Base-by-base conservation (phyloP, 1,140 invertebrate species). In the Trichoplusia ni region DNA sequence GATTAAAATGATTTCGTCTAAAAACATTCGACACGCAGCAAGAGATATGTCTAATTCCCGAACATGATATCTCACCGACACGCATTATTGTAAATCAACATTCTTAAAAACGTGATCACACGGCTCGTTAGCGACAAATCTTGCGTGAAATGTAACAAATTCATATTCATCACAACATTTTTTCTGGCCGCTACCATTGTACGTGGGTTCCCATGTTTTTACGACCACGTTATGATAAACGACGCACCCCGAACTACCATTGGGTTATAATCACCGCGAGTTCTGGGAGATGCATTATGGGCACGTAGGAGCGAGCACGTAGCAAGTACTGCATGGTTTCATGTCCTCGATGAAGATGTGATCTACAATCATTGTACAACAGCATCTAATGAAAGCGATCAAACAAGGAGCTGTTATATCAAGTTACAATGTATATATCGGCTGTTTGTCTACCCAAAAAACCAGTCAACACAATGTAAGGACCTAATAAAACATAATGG, bases 111-210 rank as follows among this genome's bases (percentile, higher is more conserved):
- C 9, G 8, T 14, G 11, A 33, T 40, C 38, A 21, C 19, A 62
- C 59, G 59, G 23, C 21, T 58, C 51, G 42, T 68, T 59, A 51
- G 46, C 16, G 47, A 59, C 40, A 35, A 64, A 47, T 54, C 25
- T 71, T 64, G 77, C 70, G 77, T 82, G 71, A 82, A 82, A 79
- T 73, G 60, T 77, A 73, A 79, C 77, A 78, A 74, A 75, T 76
- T 73, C 42, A 21, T 59, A 71, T 66, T 67, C 54, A 64, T 60
- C 35, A 47, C 46, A 46, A 53, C 16, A 37, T 38, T 62, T 71
- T 68, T 73, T 65, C 40, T 53, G 9, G 27, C 42, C 35, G 18
- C 60, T 69, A 69, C 60, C 59, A 37, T 31, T 58, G 61, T 66
- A 64, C 18, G 68, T 77, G 79, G 79, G 78, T 79, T 78, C 54